Conservation (phyloP, 2,888 invertebrate species). For the Netelia virgata region DNA sequence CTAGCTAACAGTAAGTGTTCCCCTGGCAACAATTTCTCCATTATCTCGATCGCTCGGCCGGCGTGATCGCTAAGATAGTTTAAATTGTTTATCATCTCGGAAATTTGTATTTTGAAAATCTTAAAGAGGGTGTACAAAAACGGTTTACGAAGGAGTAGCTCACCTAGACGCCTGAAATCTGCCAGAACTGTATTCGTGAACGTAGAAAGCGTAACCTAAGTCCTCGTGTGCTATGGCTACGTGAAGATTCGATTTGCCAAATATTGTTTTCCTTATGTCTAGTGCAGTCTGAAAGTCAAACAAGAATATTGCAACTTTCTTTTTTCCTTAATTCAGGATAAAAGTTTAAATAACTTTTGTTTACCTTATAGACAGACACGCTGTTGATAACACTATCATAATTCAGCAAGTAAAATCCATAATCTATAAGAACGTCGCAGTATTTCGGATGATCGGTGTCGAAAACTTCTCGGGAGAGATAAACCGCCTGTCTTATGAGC, state of each 20-base stretch:
- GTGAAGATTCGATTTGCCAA: conserved; percentile 94
- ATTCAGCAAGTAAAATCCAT: conserved; percentile 96
- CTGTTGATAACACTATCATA: conserved; percentile 94
- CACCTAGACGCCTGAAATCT: conserved; percentile 92
- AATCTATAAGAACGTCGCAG: conserved; percentile 94
- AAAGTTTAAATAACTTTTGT: conserved; percentile 1
- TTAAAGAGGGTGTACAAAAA: conserved; percentile 20
- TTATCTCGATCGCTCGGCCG: conserved; percentile 92
- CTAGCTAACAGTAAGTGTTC: conserved; percentile 95
- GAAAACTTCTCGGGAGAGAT: conserved; percentile 88
- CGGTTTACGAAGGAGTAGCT: conserved; percentile 66
- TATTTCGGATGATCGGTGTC: conserved; percentile 91
- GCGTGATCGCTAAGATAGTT: conserved; percentile 89
- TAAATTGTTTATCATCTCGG: conserved; percentile 25
- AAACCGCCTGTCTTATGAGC: conserved; percentile 93
- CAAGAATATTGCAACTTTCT: background rate
- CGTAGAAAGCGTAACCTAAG: conserved; percentile 96
- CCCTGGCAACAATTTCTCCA: conserved; percentile 91
- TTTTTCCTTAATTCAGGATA: background rate
- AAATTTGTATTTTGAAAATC: background rate
- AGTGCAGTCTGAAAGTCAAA: conserved; percentile 88
- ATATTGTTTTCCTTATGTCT: conserved; percentile 90
- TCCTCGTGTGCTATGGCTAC: conserved; percentile 97
- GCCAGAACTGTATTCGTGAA: conserved; percentile 96
- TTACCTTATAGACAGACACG: conserved; percentile 93